Base-by-base conservation (phyloP, 2,113 vertebrate genomes). In the Hucho hucho region DNA sequence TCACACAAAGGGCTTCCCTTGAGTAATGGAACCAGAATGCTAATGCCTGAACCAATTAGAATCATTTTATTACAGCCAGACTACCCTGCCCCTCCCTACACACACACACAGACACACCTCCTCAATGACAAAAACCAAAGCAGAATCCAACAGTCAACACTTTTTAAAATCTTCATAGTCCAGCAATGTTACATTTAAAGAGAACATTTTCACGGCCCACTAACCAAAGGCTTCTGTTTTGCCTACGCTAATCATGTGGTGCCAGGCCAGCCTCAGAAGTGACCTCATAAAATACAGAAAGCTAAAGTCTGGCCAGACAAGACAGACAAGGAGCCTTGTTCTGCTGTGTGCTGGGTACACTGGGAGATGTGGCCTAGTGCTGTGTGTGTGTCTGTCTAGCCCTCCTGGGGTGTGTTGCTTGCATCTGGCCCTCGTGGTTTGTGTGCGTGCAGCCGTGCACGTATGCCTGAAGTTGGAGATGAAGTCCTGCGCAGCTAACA, bases 281-380 rank as follows among this genome's bases (percentile, higher is more conserved):
- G 68, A 73, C 76, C 80, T 82, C 81, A 61, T 87, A 87, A 89
- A 3, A 88, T 64, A 84, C 82, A 79, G 43, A 82, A 70, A 80
- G 76, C 67, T 79, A 69, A 64, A 74, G 63, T 70, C 47, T 59
- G 76, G 70, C 75, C 74, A 74, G 75, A 81, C 56, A 13, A 74
- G 26, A 18, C 11, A 64, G 81, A 88, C 84, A 88, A 84, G 78
- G 79, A 72, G 76, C 67, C 76, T 81, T 43, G 37, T 43, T 43
- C 37, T 43, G 37, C 37, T 37, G 37, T 37, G 37, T 37, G 37
- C 37, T 43, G 37, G 37, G 37, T 43, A 43, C 37, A 11, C 37
- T 43, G 37, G 37, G 2, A 43, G 7, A 43, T 43, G 11, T 43
- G 37, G 37, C 37, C 37, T 43, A 11, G 37, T 11, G 37, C 9